Base-by-base conservation (phyloP, 2,113 vertebrate genomes). In the Deroptyus accipitrinus region DNA sequence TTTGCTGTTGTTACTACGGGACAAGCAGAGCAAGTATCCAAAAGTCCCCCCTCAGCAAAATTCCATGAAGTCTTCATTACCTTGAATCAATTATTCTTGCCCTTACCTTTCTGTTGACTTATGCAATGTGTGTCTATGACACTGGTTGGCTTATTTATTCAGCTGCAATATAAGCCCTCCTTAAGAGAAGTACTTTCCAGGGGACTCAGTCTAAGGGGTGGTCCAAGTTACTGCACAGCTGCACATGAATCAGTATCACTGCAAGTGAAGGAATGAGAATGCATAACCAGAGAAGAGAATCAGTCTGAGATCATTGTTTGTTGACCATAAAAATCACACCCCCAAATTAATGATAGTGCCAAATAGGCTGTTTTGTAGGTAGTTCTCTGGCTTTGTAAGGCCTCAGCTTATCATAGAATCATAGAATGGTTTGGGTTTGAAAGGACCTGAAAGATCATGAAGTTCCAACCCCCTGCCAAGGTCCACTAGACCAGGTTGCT, bases 31-130 rank as follows among this genome's bases (percentile, higher is more conserved):
- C 35, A 69, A 51, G 24, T 68, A 30, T 33, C 9, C 27, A 67
- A 42, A 51, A 64, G 5, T 8, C 3, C 1, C 1, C 4, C 11
- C 4, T 0, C 15, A 48, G 6, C 2, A 62, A 75, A 85, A 78
- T 19, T 33, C 10, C 37, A 39, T 7, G 7, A 59, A 46, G 3
- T 22, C 18, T 81, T 68, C 5, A 18, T 55, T 46, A 37, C 18
- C 30, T 87, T 73, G 41, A 78, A 39, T 20, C 83, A 74, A 14
- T 23, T 20, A 3, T 23, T 82, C 54, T 42, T 55, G 28, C 39
- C 41, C 10, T 3, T 49, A 51, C 11, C 12, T 84, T 80, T 6
- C 72, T 76, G n/a, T 62, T 62, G 41, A 42, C 37, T 55, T 39
- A 49, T 0, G 13, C 55, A 31, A 49, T 39, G 17, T 4, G 12